phyloP scores from a whole-genome alignment of 2,113 vertebrate species.

The Oplegnathus fasciatus region DNA sequence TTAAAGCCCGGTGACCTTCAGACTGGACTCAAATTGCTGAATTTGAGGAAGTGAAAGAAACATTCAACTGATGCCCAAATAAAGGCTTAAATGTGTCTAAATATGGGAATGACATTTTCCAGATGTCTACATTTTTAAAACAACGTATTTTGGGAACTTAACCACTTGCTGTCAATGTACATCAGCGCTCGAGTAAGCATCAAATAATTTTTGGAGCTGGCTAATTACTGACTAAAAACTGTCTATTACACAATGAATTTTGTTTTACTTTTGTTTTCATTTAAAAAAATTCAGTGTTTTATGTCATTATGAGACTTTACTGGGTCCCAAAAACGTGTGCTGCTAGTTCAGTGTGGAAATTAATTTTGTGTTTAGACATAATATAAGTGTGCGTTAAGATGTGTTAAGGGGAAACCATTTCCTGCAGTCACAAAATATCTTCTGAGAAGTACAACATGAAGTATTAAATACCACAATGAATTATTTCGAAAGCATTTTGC shows the following conservation, averaged over 20 bases:
- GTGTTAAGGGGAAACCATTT: not conserved
- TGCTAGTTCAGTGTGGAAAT: not conserved
- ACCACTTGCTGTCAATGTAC: not conserved
- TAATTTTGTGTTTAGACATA: not conserved
- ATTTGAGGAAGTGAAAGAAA: slow-evolving; percentile 61
- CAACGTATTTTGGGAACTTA: not conserved
- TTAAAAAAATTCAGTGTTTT: not conserved
- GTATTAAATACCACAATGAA: not conserved
- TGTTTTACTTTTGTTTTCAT: not conserved
- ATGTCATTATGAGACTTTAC: not conserved
- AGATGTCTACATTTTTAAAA: not conserved
- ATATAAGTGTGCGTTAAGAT: not conserved
- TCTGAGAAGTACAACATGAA: not conserved
- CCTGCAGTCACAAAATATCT: not conserved
- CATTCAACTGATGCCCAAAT: slow-evolving; percentile 42
- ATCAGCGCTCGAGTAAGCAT: not conserved
- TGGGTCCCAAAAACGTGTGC: not conserved
- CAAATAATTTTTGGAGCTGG: not conserved
- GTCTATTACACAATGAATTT: not conserved
- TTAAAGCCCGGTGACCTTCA: not conserved
- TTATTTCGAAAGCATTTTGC: not conserved
- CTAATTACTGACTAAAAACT: not conserved
- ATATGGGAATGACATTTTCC: slow-evolving; percentile 27
- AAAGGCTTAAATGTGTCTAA: slow-evolving; percentile 3
- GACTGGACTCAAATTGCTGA: slow-evolving; percentile 10